phyloP scores from a whole-genome alignment of 2,797 vertebrate genomes.

The Darevskia mixta region DNA sequence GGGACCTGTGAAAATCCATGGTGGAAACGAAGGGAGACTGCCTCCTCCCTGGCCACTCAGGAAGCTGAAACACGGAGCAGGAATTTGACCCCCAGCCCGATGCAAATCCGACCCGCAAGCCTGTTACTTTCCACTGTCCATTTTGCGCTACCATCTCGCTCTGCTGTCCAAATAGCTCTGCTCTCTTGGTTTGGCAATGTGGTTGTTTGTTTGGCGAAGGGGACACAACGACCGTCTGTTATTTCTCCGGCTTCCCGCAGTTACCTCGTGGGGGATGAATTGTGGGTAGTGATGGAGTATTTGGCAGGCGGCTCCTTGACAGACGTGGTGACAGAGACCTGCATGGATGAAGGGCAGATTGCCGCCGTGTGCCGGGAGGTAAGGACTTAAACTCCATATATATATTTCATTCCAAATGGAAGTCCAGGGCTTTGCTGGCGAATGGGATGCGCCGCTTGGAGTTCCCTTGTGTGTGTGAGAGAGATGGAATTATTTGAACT shows the following conservation, averaged over 20 bases:
- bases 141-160: neutral
- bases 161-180: neutral
- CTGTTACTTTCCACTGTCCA: neutral
- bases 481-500: neutral
- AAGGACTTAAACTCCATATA: accelerated
- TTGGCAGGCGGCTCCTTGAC: constrained; percentile 95
- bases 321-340: constrained; percentile 95
- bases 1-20: no score
- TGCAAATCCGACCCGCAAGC: no score
- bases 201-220: neutral
- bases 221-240: neutral
- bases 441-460: no score
- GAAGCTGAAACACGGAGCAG: neutral
- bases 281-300: constrained; percentile 99
- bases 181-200: neutral
- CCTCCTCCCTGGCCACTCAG: neutral
- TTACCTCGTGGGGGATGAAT: constrained; percentile 95
- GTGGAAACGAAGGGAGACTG: neutral
- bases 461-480: neutral
- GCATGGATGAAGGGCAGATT: constrained; percentile 97
- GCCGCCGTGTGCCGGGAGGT: constrained; percentile 97
- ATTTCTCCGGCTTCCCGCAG: constrained; percentile 70
- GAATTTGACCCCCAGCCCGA: neutral
- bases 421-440: neutral
- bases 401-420: accelerated